Evolutionary conservation across 2,113 vertebrate genomes (phyloP).

Genomic region (Xiphophorus maculatus): DNA sequence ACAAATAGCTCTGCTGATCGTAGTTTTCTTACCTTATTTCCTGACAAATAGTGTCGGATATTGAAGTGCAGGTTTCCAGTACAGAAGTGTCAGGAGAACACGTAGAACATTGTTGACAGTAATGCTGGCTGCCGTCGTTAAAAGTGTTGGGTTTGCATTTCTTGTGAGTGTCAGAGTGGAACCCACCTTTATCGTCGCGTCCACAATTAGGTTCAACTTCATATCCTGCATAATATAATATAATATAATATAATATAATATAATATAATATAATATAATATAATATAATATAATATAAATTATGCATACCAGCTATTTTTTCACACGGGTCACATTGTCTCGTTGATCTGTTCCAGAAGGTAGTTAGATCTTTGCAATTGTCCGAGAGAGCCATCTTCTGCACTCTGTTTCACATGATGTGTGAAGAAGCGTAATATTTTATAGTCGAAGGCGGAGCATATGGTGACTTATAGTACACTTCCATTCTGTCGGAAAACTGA

Average conservation of each 20-base stretch:
- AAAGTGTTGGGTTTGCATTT: not conserved
- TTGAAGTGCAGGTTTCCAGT: not conserved
- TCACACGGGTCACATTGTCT: accelerated
- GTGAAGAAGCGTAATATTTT: no score
- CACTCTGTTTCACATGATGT: no score
- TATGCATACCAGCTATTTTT: conserved; percentile 22
- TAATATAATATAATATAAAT: not conserved
- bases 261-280: conserved; percentile 1
- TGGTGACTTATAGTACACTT: no score
- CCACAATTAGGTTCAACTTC: conserved; percentile 68
- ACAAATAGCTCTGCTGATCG: no score
- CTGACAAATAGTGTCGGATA: conserved; percentile 42
- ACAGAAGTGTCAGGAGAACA: not conserved
- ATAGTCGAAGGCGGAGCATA: no score
- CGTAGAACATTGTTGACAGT: not conserved
- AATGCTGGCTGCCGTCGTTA: conserved; percentile 28
- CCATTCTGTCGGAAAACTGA: no score
- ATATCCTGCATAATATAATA: conserved; percentile 31
- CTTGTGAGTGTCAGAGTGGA: accelerated
- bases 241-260: not conserved
- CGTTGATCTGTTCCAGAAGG: accelerated
- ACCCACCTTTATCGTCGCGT: not conserved
- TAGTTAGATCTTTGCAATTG: accelerated
- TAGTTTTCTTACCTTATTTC: conserved; percentile 2
- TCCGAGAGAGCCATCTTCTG: not conserved